A percentile compares a stretch with the other conserved stretches of the same genome.
Conservation (phyloP, 2,797 vertebrate genomes). For the Rhabdophis nuchalis region DNA sequence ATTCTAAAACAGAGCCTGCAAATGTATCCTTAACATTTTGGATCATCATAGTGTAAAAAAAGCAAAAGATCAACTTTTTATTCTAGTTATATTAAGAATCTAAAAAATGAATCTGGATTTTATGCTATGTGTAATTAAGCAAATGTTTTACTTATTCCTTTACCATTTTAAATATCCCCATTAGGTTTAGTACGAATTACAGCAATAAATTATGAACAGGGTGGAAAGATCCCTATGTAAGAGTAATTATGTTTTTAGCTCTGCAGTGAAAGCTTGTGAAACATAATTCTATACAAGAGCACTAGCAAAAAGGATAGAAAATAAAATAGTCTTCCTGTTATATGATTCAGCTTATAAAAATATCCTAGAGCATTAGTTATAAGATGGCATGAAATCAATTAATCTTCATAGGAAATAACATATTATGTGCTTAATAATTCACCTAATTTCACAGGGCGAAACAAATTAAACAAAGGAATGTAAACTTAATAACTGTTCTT, state of each 20-base stretch:
- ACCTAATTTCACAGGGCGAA: slow-evolving; percentile 74
- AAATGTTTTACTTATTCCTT: slow-evolving; percentile 14
- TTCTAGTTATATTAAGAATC: neutral
- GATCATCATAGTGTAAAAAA: neutral
- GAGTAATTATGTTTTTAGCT: slow-evolving; percentile 57
- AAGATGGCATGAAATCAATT: slow-evolving; percentile 75
- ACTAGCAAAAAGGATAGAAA: slow-evolving; percentile 60
- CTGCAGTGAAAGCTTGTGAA: slow-evolving; percentile 16
- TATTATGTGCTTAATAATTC: slow-evolving; percentile 76
- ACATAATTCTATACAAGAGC: slow-evolving; percentile 46
- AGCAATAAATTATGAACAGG: slow-evolving; percentile 1
- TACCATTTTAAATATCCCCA: slow-evolving; percentile 27
- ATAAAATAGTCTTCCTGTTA: slow-evolving; percentile 56
- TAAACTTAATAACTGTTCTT: slow-evolving; percentile 70
- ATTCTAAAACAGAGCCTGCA: neutral
- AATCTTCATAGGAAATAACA: slow-evolving; percentile 77
- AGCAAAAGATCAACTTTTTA: neutral
- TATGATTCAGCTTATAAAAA: slow-evolving; percentile 64
- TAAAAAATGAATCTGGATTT: neutral
- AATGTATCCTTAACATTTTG: neutral
- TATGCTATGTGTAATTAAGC: neutral
- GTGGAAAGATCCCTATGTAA: slow-evolving; percentile 20
- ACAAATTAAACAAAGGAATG: slow-evolving; percentile 72
- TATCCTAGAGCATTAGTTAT: slow-evolving; percentile 69
- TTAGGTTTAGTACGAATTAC: slow-evolving; percentile 32